Evolutionary conservation across 2,113 vertebrate species (phyloP).

Genomic region (Caloenas nicobarica): DNA sequence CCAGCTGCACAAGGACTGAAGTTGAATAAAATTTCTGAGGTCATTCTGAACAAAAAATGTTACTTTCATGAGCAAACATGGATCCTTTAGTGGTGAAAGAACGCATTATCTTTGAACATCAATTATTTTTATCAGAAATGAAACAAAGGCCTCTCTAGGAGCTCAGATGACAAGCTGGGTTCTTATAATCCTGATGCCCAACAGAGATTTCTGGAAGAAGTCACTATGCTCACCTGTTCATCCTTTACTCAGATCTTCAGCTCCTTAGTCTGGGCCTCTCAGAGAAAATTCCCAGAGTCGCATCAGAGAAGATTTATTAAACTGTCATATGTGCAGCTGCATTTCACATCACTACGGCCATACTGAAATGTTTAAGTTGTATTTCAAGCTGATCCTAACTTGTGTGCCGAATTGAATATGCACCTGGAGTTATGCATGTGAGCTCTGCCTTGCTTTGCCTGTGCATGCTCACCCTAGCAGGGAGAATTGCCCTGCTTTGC

Average conservation of each 20-base stretch:
- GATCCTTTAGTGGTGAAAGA: not conserved
- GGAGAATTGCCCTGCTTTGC: not conserved
- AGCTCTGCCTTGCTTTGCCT: not conserved
- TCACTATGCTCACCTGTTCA: not conserved
- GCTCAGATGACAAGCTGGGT: not conserved
- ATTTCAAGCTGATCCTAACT: not conserved
- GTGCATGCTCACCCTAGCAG: not conserved
- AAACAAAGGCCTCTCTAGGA: not conserved
- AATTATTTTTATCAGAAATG: not conserved
- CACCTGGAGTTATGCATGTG: not conserved
- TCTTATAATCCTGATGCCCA: not conserved
- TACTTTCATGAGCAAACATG: not conserved
- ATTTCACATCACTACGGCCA: not conserved
- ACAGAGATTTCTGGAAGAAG: not conserved
- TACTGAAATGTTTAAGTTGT: not conserved
- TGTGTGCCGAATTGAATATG: not conserved
- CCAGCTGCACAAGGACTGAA: not conserved
- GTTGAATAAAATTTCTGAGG: not conserved
- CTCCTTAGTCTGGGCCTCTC: not conserved
- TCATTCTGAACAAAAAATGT: not conserved
- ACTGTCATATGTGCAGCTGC: not conserved
- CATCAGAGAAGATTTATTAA: not conserved
- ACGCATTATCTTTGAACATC: not conserved
- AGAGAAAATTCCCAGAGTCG: not conserved
- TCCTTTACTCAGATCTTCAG: not conserved